Percentiles rank a stretch among this genome's conserved stretches.
phyloP scores from a whole-genome alignment of 2,888 invertebrate genomes.

The Pyrocoelia pectoralis region DNA sequence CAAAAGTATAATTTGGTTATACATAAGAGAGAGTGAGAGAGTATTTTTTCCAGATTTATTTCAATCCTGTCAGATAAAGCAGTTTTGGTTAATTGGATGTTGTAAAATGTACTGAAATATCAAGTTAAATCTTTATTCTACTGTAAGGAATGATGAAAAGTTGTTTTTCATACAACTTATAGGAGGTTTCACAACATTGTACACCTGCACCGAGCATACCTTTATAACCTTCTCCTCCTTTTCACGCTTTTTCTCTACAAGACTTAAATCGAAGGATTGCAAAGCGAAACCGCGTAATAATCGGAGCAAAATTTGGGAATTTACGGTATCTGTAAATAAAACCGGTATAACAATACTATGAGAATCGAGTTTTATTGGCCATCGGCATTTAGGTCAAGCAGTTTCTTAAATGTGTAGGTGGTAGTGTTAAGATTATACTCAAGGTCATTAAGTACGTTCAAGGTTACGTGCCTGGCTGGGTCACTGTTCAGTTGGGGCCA shows the following conservation, averaged over 20 bases:
- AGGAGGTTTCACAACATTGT: not conserved
- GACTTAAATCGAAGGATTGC: not conserved
- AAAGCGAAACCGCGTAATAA: not conserved
- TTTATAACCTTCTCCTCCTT: conserved; percentile 1
- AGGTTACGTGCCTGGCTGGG: conserved; percentile 48
- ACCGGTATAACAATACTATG: not conserved
- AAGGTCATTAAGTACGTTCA: conserved; percentile 50
- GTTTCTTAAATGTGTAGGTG: conserved; percentile 50
- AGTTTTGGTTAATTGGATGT: no score
- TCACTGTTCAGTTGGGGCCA: conserved; percentile 39
- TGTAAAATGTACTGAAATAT: no score
- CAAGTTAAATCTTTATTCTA: not conserved
- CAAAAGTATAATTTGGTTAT: not conserved
- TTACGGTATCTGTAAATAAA: not conserved
- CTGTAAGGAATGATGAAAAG: conserved; percentile 3
- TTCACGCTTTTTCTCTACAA: not conserved
- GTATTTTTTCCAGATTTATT: no score
- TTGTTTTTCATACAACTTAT: conserved; percentile 2
- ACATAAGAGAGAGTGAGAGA: not conserved
- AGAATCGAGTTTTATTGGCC: conserved; percentile 26
- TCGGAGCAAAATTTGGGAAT: not conserved
- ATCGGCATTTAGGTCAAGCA: conserved; percentile 47
- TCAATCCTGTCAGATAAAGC: no score
- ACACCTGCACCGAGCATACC: conserved; percentile 7
- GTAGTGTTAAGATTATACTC: conserved; percentile 50